These are phyloP conservation scores for Helicoverpa armigera DNA, from an alignment of 1,140 invertebrate genomes.

Conservation along the genomic window DNA sequence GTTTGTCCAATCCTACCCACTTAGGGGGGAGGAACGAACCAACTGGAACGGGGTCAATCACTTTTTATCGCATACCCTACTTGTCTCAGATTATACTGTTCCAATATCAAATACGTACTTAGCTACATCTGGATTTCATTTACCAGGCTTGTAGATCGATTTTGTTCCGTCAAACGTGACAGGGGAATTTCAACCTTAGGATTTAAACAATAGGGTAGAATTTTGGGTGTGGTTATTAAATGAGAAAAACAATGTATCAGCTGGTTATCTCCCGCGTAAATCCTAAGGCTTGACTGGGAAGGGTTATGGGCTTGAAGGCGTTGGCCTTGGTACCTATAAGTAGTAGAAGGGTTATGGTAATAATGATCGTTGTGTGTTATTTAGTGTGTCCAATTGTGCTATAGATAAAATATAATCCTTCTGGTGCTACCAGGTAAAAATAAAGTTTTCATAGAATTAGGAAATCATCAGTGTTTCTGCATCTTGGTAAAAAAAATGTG, in stretches of 20 bases:
- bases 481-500: too few relatives aligned
- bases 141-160: slow-evolving; percentile 35
- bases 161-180: too few relatives aligned
- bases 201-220: not conserved
- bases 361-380: not conserved
- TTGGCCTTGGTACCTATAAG: not conserved
- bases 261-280: slow-evolving; percentile 33
- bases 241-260: slow-evolving; percentile 41
- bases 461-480: not conserved
- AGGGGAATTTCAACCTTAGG: not conserved
- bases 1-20: not conserved
- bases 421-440: too few relatives aligned
- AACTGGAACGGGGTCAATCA: slow-evolving; percentile 9
- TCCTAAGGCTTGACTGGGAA: slow-evolving; percentile 32
- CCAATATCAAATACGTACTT: slow-evolving; percentile 26
- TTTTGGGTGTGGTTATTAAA: not conserved
- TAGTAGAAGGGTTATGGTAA: not conserved
- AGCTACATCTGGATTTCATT: slow-evolving; percentile 33
- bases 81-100: slow-evolving; percentile 27
- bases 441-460: not conserved
- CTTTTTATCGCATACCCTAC: slow-evolving; percentile 8
- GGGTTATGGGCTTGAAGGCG: slow-evolving; percentile 1
- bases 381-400: not conserved
- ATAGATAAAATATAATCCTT: too few relatives aligned
- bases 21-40: not conserved